Evolutionary conservation across 2,113 vertebrate species (phyloP).

Genomic region (Paedocypris sp.): DNA sequence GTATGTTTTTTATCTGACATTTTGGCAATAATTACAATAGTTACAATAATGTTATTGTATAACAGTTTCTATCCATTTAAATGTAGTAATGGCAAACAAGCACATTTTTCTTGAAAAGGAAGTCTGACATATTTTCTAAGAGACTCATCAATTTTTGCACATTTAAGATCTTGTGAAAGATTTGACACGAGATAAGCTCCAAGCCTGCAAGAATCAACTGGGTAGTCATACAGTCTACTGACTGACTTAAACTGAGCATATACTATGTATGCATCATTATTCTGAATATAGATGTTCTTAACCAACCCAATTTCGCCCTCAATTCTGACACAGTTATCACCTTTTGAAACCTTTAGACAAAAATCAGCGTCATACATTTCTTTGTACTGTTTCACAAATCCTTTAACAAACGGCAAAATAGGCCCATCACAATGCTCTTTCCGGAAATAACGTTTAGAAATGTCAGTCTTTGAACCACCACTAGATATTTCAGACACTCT

Average conservation of each 20-base stretch:
- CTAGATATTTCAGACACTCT: constrained; percentile 5
- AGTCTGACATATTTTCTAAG: not conserved
- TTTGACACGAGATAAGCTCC: not conserved
- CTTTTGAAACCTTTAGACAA: too few relatives aligned
- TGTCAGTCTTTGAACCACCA: too few relatives aligned
- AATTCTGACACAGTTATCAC: not conserved
- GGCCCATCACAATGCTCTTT: too few relatives aligned
- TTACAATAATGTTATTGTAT: too few relatives aligned
- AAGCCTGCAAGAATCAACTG: not conserved
- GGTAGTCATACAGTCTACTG: too few relatives aligned
- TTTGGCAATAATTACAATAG: too few relatives aligned
- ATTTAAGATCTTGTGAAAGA: not conserved
- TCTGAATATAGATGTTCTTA: not conserved
- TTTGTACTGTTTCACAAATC: too few relatives aligned
- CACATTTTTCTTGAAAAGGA: not conserved
- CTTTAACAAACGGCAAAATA: too few relatives aligned
- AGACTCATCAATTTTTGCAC: not conserved
- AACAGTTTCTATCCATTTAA: not conserved
- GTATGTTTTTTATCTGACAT: too few relatives aligned
- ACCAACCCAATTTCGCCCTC: not conserved
- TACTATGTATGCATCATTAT: not conserved
- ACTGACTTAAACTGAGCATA: not conserved
- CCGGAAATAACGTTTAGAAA: too few relatives aligned
- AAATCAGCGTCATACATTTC: too few relatives aligned
- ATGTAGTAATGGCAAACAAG: not conserved